A percentile compares a stretch with the other conserved stretches of the same genome.
phyloP scores from a whole-genome alignment of 2,113 vertebrate genomes.

The Oryzias woworae region DNA sequence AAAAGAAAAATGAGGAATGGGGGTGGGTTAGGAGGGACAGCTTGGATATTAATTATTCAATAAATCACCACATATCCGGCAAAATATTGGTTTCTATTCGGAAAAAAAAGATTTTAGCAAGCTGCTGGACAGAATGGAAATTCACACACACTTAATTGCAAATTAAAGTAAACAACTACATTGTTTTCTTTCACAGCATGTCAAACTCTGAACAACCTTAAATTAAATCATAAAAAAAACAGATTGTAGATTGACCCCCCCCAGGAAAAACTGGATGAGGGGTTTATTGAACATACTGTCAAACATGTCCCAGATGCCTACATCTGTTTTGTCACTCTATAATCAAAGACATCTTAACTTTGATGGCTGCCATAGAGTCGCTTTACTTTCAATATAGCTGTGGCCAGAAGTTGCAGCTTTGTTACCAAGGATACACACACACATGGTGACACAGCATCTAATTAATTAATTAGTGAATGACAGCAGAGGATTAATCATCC shows the following conservation, averaged over 20 bases:
- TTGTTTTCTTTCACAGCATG: too few species aligned
- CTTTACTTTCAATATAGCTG: slow-evolving; percentile 10
- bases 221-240: too few species aligned
- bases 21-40: slow-evolving; percentile 18
- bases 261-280: background rate
- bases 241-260: too few species aligned
- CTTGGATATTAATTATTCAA: slow-evolving; percentile 5
- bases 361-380: background rate
- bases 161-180: too few species aligned
- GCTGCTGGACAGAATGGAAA: too few species aligned
- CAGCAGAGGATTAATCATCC: slow-evolving; percentile 70
- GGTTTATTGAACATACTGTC: background rate
- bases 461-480: slow-evolving; percentile 77
- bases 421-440: slow-evolving; percentile 50
- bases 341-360: slow-evolving; percentile 3
- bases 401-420: slow-evolving; percentile 7
- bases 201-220: too few species aligned
- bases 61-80: background rate
- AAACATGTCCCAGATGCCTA: background rate
- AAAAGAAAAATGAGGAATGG: slow-evolving; percentile 18
- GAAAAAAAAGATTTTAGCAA: too few species aligned
- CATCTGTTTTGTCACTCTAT: background rate
- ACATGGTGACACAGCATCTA: slow-evolving; percentile 69
- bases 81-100: background rate
- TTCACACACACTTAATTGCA: too few species aligned